Base-by-base conservation (phyloP, 1,140 invertebrate species). In the Drosophila auraria region DNA sequence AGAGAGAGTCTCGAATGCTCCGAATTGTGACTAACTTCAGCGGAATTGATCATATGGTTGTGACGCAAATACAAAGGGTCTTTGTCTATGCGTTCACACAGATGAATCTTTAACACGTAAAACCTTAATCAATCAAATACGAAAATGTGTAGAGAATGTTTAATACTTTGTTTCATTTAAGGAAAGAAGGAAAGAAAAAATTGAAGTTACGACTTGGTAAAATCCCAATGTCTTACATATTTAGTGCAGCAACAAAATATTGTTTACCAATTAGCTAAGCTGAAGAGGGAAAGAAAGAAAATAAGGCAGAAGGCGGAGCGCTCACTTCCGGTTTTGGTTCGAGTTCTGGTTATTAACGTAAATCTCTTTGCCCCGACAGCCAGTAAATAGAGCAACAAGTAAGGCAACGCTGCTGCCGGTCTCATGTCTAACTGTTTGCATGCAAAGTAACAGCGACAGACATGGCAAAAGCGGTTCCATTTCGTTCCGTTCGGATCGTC, bases 361-460 rank as follows among this genome's bases (percentile, higher is more conserved):
- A 84, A 77, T 83, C 54, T 84, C 64, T 61, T 81, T 58, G 65
- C 58, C 78, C 36, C 54, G 38, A 42, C 40, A 70, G 75, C 83
- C 62, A 77, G 76, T 87, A 87, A 87, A 86, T 86, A 87, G 83
- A 86, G 83, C 83, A 86, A 87, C 75, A 79, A 87, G 61, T 57
- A 83, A 66, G 78, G 68, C 27, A 12, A 11, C 40, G 33, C 20
- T 30, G 17, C 30, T 62, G 76, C 36, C 57, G 38, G 71, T 49
- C 59, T 80, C 60, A 2, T 56, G 36, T 42, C 61, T 84, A 83
- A 83, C 82, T 81, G 82, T 80, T 83, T 42, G 53, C 82, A 83
- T 83, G 82, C 82, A 84, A 83, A 83, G 66, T 65, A 86, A 84
- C 50, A 84, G 51, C 80, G 51, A 66, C 58, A 64, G 54, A 65